Percentiles rank a stretch among this genome's conserved stretches.
Conservation (phyloP, 2,113 vertebrate species). For the Hirundichthys speculiger region DNA sequence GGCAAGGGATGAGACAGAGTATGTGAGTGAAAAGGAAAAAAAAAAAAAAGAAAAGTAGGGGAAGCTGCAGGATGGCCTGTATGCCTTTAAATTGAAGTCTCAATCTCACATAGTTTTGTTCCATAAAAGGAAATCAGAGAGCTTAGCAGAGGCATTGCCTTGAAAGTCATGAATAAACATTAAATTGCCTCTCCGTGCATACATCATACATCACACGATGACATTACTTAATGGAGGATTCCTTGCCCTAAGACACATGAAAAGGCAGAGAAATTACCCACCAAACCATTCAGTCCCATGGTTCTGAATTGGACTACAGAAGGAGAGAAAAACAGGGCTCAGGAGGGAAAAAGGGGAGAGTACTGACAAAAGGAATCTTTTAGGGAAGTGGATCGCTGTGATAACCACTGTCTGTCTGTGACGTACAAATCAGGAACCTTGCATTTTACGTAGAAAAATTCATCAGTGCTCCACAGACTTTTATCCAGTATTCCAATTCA, state of each 20-base stretch:
- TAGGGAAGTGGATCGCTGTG: slow-evolving; percentile 72
- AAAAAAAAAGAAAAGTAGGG: slow-evolving; percentile 7
- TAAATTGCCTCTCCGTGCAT: slow-evolving; percentile 77
- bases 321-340: slow-evolving; percentile 54
- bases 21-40: slow-evolving; percentile 2
- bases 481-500: no score
- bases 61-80: slow-evolving; percentile 65
- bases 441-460: no score
- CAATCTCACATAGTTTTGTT: slow-evolving; percentile 81
- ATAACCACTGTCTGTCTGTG: no score
- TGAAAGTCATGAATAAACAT: slow-evolving; percentile 85
- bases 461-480: no score
- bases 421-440: no score
- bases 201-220: slow-evolving; percentile 83
- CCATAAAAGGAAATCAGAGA: slow-evolving; percentile 84
- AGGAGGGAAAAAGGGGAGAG: slow-evolving; percentile 45
- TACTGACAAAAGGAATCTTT: slow-evolving; percentile 54
- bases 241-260: slow-evolving; percentile 77
- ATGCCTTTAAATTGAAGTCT: slow-evolving; percentile 79
- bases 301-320: slow-evolving; percentile 75
- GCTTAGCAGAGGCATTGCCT: slow-evolving; percentile 76
- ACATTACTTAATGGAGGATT: slow-evolving; percentile 82
- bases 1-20: slow-evolving; percentile 45
- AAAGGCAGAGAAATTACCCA: slow-evolving; percentile 80
- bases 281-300: slow-evolving; percentile 67